Percentiles rank a stretch among this genome's conserved stretches.
phyloP scores from a whole-genome alignment of 2,888 invertebrate species.

The Tipula confusa region DNA sequence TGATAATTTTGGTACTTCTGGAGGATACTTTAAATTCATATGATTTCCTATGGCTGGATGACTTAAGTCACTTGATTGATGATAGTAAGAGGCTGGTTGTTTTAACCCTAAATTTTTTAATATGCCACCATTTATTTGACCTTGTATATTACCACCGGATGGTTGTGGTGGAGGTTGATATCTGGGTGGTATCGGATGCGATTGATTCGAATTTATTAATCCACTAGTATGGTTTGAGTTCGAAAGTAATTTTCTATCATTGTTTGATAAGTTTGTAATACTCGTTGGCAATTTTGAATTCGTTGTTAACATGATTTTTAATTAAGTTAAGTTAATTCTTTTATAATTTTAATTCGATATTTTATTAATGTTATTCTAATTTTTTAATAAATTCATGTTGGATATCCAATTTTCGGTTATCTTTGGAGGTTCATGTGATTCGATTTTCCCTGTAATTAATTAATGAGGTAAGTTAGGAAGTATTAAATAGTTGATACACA shows the following conservation, averaged over 20 bases:
- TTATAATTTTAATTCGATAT: slow-evolving; percentile 40
- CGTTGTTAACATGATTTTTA: slow-evolving; percentile 28
- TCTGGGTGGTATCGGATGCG: slow-evolving; percentile 59
- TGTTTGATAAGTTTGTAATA: background rate
- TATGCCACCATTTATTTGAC: slow-evolving; percentile 60
- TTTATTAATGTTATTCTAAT: slow-evolving; percentile 41
- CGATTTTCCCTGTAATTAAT: background rate
- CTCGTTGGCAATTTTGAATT: slow-evolving; percentile 30
- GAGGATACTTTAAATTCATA: slow-evolving; percentile 48
- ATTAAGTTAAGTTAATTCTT: background rate
- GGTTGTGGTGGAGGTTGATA: slow-evolving; percentile 75
- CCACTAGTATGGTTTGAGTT: background rate
- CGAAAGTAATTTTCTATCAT: background rate
- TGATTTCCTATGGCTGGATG: slow-evolving; percentile 39
- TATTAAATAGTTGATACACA: no score
- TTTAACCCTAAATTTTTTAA: slow-evolving; percentile 53
- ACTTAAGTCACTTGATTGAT: slow-evolving; percentile 32
- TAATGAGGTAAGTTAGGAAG: background rate
- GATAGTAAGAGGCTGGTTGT: slow-evolving; percentile 33
- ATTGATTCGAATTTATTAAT: background rate
- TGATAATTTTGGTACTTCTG: slow-evolving; percentile 50
- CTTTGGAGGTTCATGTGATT: no score
- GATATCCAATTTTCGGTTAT: background rate
- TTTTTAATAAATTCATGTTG: background rate
- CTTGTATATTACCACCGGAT: slow-evolving; percentile 50